phyloP scores from a whole-genome alignment of 2,888 invertebrate species.

The Tipula confusa region DNA sequence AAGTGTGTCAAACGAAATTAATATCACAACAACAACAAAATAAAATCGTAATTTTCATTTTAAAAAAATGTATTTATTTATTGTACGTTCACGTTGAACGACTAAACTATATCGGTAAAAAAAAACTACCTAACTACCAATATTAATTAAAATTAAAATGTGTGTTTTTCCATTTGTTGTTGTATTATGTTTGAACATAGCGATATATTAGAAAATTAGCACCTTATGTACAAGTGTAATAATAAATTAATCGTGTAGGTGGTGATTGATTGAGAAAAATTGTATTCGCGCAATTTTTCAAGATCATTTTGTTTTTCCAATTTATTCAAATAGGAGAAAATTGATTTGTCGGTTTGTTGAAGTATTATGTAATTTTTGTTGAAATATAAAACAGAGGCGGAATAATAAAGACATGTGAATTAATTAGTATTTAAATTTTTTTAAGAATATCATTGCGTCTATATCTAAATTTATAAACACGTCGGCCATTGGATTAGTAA shows the following conservation, averaged over 20 bases:
- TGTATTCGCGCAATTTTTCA: neutral
- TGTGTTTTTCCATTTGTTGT: neutral
- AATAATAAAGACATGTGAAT: neutral
- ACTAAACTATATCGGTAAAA: neutral
- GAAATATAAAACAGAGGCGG: neutral
- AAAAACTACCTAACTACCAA: neutral
- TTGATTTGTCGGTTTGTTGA: neutral
- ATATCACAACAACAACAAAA: conserved; percentile 14
- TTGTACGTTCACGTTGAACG: conserved; percentile 12
- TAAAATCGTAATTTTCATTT: neutral
- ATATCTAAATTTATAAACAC: too few relatives aligned
- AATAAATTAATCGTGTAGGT: neutral
- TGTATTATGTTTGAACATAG: neutral
- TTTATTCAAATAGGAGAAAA: neutral
- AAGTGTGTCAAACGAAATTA: conserved; percentile 20
- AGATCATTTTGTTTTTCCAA: neutral
- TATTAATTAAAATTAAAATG: neutral
- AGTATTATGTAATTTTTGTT: neutral
- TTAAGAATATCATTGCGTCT: too few relatives aligned
- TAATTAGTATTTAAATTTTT: too few relatives aligned
- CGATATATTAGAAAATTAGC: neutral
- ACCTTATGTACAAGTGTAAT: conserved; percentile 1
- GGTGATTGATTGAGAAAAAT: neutral
- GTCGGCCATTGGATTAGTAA: too few relatives aligned
- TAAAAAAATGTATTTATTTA: neutral